These are phyloP conservation scores for Anisognathus igniventris DNA, from an alignment of 2,797 vertebrate species.

Conservation along the genomic window DNA sequence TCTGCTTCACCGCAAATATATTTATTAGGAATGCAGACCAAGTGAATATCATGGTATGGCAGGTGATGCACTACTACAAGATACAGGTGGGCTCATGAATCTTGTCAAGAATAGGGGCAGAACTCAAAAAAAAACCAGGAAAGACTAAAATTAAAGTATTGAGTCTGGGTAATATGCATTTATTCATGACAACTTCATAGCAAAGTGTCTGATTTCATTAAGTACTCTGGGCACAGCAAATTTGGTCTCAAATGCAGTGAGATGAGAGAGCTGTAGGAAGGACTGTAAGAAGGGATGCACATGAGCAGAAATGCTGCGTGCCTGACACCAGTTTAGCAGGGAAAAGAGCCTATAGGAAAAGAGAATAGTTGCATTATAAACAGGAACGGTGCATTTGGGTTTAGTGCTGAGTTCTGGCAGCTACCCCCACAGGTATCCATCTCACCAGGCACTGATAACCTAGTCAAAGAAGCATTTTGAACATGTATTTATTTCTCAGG, in stretches of 20 bases:
- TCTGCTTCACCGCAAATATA: background rate
- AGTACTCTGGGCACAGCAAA: background rate
- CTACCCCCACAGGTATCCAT: background rate
- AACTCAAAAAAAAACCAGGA: background rate
- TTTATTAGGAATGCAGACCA: background rate
- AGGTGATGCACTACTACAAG: background rate
- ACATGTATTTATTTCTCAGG: background rate
- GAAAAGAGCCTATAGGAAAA: background rate
- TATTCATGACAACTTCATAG: background rate
- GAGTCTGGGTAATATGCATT: background rate
- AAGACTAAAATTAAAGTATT: background rate
- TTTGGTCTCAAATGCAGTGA: background rate
- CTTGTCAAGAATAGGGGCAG: background rate
- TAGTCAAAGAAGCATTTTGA: background rate
- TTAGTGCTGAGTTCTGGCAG: background rate
- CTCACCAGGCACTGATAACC: background rate
- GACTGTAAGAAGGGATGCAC: background rate
- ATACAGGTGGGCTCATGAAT: rapidly evolving
- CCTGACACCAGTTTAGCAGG: background rate
- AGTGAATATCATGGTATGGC: too few species aligned
- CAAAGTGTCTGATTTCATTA: background rate
- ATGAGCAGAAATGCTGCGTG: background rate
- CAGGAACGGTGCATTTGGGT: background rate
- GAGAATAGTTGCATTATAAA: background rate
- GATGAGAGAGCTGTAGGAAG: background rate